Percentiles rank a stretch among this genome's conserved stretches.
phyloP scores from a whole-genome alignment of 92 coral and sea anemone genomes.

The Heliopora coerulea region DNA sequence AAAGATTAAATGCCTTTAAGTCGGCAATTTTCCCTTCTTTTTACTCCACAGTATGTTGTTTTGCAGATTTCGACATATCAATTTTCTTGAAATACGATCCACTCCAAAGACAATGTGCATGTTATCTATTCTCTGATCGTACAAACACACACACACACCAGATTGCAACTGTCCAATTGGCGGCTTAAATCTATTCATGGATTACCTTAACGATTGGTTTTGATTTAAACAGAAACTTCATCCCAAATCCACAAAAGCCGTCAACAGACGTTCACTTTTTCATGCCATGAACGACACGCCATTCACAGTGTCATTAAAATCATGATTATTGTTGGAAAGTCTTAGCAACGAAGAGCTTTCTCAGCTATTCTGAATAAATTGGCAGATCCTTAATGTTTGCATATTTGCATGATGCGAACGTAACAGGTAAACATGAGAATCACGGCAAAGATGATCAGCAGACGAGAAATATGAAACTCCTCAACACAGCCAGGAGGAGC shows the following conservation, averaged over 20 bases:
- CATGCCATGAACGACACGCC: background rate
- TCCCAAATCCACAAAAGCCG: background rate
- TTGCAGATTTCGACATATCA: no score
- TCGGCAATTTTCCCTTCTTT: no score
- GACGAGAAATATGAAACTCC: no score
- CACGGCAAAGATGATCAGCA: no score
- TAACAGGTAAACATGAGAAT: background rate
- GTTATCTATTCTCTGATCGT: no score
- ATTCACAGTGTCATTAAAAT: background rate
- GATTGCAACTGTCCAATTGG: no score
- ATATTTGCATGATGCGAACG: background rate
- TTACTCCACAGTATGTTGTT: no score
- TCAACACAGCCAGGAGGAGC: no score
- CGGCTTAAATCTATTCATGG: no score
- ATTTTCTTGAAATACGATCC: no score
- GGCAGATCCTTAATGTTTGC: background rate
- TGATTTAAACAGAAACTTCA: constrained; percentile 23
- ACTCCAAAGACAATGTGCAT: no score
- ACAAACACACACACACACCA: background rate
- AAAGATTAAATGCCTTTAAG: no score
- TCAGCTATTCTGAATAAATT: constrained; percentile 8
- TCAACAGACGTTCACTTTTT: background rate
- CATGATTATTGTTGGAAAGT: background rate
- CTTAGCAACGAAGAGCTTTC: constrained; percentile 19
- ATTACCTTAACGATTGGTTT: constrained; percentile 30